Evolutionary conservation across 1,140 invertebrate genomes (phyloP), one percentile per base, ranked within the genome.

Genomic region (Brachionus plicatilis): DNA sequence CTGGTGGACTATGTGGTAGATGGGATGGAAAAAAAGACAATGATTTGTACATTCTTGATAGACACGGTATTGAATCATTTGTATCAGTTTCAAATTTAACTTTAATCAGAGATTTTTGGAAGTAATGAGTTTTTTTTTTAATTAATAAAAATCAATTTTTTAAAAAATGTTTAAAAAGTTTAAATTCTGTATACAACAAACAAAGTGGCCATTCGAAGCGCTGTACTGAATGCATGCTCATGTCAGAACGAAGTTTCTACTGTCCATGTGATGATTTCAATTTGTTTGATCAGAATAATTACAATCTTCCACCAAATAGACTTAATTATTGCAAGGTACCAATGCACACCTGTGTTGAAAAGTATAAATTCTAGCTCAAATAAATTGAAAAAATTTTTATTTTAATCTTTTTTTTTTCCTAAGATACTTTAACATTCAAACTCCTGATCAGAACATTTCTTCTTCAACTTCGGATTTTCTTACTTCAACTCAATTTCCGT

Each of bases 191-290:
- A 27, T 76, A 76, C 45, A 47, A 76, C 11, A 56, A 41, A 82
- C 7, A 60, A 29, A 45, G 6, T 12, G 37, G 24, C 20, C 7
- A n/a, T 20, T 11, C 50, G 29, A 82, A 65, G 24, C 17, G 78
- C 14, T 82, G 78, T 65, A 24, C 50, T 27, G 53, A 82, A 68
- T 82, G 78, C 50, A 43, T 82, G 33, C 29, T 82, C 27, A 60
- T 82, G 33, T 60, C 78, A 14, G 78, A 82, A 68, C 17, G 78
- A 37, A 45, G 29, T 24, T 82, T 60, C 56, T 82, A 82, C 43
- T 82, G 78, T 68, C 78, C 78, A n/a, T 82, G 78, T 27, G 78
- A 82, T 68, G 56, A 82, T 33, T 82, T 82, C 27, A 27, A 60
- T 41, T n/a, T 82, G n/a, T 76, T 76, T 47, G 72, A 76, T 27